A percentile compares a stretch with the other conserved stretches of the same genome.
Conservation (phyloP, 1,140 invertebrate genomes). For the Acromyrmex heyeri region DNA sequence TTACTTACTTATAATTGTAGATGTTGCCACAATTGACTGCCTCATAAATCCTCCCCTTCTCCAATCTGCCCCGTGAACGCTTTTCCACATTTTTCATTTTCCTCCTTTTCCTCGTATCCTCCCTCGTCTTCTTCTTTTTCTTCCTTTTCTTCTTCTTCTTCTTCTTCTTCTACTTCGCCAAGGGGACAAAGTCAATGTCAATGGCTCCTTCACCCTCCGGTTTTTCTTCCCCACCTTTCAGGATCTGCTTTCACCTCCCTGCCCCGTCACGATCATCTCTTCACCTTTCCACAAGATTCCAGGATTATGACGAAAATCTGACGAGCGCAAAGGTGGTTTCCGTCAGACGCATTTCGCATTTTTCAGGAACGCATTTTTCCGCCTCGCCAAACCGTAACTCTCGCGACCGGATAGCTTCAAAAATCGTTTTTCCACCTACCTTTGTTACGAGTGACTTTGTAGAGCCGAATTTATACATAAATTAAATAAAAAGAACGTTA, state of each 20-base stretch:
- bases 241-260: not conserved
- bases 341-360: conserved; percentile 63
- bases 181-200: conserved; percentile 70
- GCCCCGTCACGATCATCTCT: conserved; percentile 1
- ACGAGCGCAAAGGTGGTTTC: conserved; percentile 43
- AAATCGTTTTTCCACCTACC: conserved; percentile 59
- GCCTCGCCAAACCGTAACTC: conserved; percentile 27
- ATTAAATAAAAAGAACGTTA: not conserved
- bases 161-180: not conserved
- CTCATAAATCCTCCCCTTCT: conserved; percentile 26
- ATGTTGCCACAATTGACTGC: conserved; percentile 52
- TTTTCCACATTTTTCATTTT: conserved; percentile 17
- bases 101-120: not conserved
- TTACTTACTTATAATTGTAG: not conserved
- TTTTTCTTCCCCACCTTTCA: conserved; percentile 37
- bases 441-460: not conserved
- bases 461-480: conserved; percentile 43
- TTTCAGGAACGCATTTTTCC: conserved; percentile 70
- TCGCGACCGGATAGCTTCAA: conserved; percentile 39
- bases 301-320: conserved; percentile 60
- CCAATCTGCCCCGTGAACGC: not conserved
- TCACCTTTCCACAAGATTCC: conserved; percentile 14
- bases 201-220: conserved; percentile 34
- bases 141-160: not conserved
- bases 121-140: not conserved